Base-by-base conservation (phyloP, 2,888 invertebrate genomes). In the Drosophila vallismaia region DNA sequence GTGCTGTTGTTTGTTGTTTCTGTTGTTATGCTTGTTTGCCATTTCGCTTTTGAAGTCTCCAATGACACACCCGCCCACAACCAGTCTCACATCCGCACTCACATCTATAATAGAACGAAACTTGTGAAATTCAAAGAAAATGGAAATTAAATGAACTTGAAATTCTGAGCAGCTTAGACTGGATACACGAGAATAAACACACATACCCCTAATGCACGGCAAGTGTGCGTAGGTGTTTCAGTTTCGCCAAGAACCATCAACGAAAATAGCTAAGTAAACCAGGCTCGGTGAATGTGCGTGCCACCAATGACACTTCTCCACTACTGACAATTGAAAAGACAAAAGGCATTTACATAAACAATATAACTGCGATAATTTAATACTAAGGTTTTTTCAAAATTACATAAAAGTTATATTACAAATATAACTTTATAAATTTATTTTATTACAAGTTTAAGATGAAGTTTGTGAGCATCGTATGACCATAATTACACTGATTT, bases 101-200 rank as follows among this genome's bases (percentile, higher is more conserved):
- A 45, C 54, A 48, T 12, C 28, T 33, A 52, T 40, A 36, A 49
- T 40, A 62, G 62, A 67, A 59, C 63, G 67, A 66, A 75, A 55
- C 56, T 71, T 72, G 62, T 52, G 55, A 73, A 66, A 71, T 68
- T 73, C 64, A 52, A 62, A 76, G 76, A 74, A 82, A 81, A 84
- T 80, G 74, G 70, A 82, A 82, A 82, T 83, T 63, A 86, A 82
- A 84, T 84, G 77, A 86, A 83, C 86, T 80, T 80, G 68, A 86
- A 76, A 80, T 71, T 71, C 71, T 63, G 67, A 77, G 53, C 56
- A 75, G 56, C 63, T 63, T 48, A 59, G 54, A 62, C 44, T 12
- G 33, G 28, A 59, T 55, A 19, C 28, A 36, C 19, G 4, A 8
- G 24, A 4, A 51, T 19, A 19, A 8, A 29, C 31, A 12, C 14